Evolutionary conservation across 2,888 invertebrate genomes (phyloP).

Genomic region (Epinotia ramella): DNA sequence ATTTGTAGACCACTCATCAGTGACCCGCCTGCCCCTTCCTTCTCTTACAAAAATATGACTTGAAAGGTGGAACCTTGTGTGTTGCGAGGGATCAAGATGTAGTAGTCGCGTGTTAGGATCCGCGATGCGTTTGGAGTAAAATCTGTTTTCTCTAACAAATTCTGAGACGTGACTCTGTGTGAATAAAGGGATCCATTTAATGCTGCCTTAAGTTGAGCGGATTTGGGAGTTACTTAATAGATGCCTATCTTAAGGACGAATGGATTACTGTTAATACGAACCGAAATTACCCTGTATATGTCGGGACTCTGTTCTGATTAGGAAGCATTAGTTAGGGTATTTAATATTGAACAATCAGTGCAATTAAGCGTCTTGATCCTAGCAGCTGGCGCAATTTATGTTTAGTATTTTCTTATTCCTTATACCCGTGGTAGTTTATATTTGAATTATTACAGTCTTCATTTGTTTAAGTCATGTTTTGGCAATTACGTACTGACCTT

Average conservation of each 20-base stretch:
- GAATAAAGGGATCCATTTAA: constrained; percentile 62
- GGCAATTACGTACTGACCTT: too few species aligned
- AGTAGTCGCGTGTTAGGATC: constrained; percentile 50
- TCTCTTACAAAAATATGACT: constrained; percentile 27
- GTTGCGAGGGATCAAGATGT: constrained; percentile 46
- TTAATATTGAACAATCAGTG: constrained; percentile 10
- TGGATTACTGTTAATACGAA: constrained; percentile 52
- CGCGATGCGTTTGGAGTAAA: constrained; percentile 52
- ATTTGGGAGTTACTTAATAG: constrained; percentile 61
- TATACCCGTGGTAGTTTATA: too few species aligned
- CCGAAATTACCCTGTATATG: constrained; percentile 45
- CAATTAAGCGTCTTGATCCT: neutral
- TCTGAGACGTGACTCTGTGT: constrained; percentile 59
- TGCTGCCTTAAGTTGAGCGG: constrained; percentile 57
- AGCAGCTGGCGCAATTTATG: neutral
- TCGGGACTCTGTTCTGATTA: constrained; percentile 26
- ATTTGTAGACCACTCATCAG: constrained; percentile 48
- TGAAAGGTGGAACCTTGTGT: constrained; percentile 29
- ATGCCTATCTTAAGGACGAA: constrained; percentile 56
- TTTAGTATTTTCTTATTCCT: neutral
- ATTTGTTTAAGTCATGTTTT: too few species aligned
- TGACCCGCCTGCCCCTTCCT: constrained; percentile 41
- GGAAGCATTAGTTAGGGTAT: constrained; percentile 24
- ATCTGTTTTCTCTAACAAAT: constrained; percentile 61
- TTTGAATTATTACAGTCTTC: too few species aligned